A percentile compares a stretch with the other conserved stretches of the same genome.
These are phyloP conservation scores for Meriones psammophilus DNA, from an alignment of 2,797 vertebrate species.

Conservation along the genomic window DNA sequence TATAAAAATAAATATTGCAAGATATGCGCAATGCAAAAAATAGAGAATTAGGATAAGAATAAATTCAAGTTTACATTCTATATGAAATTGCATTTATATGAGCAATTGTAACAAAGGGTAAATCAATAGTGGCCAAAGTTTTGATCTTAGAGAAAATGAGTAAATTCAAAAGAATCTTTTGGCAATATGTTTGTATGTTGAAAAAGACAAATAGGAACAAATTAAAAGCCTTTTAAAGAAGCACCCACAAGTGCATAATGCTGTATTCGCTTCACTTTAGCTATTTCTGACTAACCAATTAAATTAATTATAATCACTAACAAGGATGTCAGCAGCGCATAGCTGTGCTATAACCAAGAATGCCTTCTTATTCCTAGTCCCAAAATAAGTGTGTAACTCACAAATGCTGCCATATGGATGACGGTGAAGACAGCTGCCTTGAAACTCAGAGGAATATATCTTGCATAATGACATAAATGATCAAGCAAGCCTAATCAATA, in stretches of 20 bases:
- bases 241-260: background rate
- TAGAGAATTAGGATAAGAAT: background rate
- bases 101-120: background rate
- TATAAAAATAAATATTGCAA: too few relatives aligned
- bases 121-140: background rate
- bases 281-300: background rate
- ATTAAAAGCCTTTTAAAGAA: constrained; percentile 8
- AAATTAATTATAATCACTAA: constrained; percentile 1
- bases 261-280: constrained; percentile 43
- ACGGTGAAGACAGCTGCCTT: background rate
- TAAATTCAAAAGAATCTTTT: background rate
- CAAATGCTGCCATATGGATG: background rate
- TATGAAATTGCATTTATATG: background rate
- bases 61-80: constrained; percentile 24
- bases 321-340: constrained; percentile 18
- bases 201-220: background rate
- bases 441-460: background rate
- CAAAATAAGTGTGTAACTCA: background rate
- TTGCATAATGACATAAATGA: constrained; percentile 20
- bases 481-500: background rate
- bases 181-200: background rate
- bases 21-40: background rate
- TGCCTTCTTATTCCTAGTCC: background rate
- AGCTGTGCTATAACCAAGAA: background rate
- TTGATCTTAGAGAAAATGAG: background rate